These are phyloP conservation scores for Platerodrilus igneus DNA, from an alignment of 2,888 invertebrate species.

Conservation along the genomic window DNA sequence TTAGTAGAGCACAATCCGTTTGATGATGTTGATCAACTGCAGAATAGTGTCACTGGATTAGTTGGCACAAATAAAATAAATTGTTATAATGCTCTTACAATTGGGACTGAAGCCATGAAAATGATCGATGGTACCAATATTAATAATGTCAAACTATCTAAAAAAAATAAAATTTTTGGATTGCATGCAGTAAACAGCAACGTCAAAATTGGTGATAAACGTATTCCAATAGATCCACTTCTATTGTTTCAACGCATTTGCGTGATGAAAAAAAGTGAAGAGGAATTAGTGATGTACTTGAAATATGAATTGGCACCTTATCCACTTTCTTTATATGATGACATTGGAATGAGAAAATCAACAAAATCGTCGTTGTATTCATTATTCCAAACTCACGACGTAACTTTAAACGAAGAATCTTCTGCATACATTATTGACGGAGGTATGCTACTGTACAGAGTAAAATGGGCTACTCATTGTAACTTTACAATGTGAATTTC, in stretches of 20 bases:
- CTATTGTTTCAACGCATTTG: slow-evolving; percentile 8
- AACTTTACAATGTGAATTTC: no score
- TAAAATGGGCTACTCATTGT: no score
- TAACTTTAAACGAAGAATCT: no score
- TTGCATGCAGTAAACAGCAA: slow-evolving; percentile 10
- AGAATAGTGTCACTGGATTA: slow-evolving; percentile 24
- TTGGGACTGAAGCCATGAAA: slow-evolving; percentile 16
- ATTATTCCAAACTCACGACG: no score
- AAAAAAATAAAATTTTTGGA: slow-evolving; percentile 14
- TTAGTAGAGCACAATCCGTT: slow-evolving; percentile 21
- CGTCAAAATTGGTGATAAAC: slow-evolving; percentile 17
- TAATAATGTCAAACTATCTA: slow-evolving; percentile 12
- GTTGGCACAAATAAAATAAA: slow-evolving; percentile 19
- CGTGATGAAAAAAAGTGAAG: slow-evolving; percentile 12
- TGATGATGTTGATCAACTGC: slow-evolving; percentile 18
- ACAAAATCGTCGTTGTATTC: slow-evolving; percentile 6
- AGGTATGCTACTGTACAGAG: slow-evolving; percentile 5
- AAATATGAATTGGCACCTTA: slow-evolving; percentile 6
- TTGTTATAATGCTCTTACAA: slow-evolving; percentile 20
- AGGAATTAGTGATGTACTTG: slow-evolving; percentile 2
- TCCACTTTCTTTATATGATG: slow-evolving; percentile 1
- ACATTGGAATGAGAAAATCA: slow-evolving; percentile 1
- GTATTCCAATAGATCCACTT: slow-evolving; percentile 21
- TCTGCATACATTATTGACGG: slow-evolving; percentile 6
- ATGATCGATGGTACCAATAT: slow-evolving; percentile 13